Evolutionary conservation across 2,888 invertebrate genomes (phyloP).

Genomic region (Formica aserva): DNA sequence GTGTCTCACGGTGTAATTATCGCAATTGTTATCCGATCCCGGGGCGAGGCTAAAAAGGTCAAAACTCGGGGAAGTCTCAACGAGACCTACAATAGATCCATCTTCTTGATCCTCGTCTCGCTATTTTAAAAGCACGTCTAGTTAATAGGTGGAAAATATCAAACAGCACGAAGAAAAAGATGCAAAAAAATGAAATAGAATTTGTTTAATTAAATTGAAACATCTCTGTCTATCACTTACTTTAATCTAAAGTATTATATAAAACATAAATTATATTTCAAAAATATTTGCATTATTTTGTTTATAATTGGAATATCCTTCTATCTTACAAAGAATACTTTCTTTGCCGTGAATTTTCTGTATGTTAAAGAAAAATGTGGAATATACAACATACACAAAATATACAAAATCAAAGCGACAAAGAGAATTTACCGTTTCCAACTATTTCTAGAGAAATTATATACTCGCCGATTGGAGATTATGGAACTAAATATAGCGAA

Average conservation of each 20-base stretch:
- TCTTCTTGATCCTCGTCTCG: conserved; percentile 26
- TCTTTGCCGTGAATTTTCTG: not conserved
- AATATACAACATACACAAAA: not conserved
- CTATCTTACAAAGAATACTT: not conserved
- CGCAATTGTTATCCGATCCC: conserved; percentile 80
- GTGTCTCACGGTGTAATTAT: conserved; percentile 83
- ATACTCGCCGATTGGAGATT: conserved; percentile 42
- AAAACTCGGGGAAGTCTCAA: conserved; percentile 44
- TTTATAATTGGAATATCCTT: not conserved
- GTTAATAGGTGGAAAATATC: not conserved
- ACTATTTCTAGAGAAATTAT: not conserved
- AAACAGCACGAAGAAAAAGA: not conserved
- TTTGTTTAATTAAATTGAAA: not conserved
- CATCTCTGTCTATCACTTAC: not conserved
- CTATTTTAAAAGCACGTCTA: not conserved
- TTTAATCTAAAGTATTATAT: not conserved
- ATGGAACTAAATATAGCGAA: conserved; percentile 74
- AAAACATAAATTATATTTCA: not conserved
- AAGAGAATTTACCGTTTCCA: not conserved
- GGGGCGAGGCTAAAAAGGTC: conserved; percentile 69
- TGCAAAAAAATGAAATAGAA: not conserved
- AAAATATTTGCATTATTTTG: not conserved
- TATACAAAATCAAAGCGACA: not conserved
- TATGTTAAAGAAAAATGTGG: not conserved
- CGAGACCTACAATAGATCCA: conserved; percentile 16